These are phyloP conservation scores for Salvelinus alpinus DNA, from an alignment of 2,113 vertebrate species.

Conservation along the genomic window DNA sequence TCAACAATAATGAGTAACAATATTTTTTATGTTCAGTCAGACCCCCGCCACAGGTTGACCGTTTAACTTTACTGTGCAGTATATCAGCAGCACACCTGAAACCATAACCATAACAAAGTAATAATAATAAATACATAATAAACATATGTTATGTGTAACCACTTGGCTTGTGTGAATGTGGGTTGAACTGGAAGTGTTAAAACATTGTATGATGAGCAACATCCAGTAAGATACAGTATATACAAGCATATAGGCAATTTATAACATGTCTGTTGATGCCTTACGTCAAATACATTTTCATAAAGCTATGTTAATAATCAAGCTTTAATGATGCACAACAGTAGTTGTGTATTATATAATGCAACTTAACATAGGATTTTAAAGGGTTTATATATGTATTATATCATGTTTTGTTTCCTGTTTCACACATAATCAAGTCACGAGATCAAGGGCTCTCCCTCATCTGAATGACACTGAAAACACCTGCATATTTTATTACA, in stretches of 20 bases:
- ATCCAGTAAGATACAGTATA: neutral
- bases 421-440: too few species aligned
- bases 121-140: neutral
- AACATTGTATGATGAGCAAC: neutral
- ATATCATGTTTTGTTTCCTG: neutral
- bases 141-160: neutral
- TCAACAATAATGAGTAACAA: slow-evolving; percentile 33
- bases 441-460: neutral
- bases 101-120: neutral
- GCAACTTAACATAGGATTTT: too few species aligned
- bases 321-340: neutral
- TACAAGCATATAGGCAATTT: neutral
- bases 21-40: neutral
- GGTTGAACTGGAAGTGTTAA: neutral
- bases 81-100: neutral
- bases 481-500: slow-evolving; percentile 3
- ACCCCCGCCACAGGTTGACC: too few species aligned
- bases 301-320: neutral
- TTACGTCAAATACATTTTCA: neutral
- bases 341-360: too few species aligned
- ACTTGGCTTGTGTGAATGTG: neutral
- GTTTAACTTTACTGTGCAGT: too few species aligned
- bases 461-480: neutral
- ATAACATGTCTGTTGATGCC: neutral
- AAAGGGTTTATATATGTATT: neutral